Evolutionary conservation across 1,140 invertebrate species (phyloP), one percentile per base, ranked within the genome.

Genomic region (Diprion similis): DNA sequence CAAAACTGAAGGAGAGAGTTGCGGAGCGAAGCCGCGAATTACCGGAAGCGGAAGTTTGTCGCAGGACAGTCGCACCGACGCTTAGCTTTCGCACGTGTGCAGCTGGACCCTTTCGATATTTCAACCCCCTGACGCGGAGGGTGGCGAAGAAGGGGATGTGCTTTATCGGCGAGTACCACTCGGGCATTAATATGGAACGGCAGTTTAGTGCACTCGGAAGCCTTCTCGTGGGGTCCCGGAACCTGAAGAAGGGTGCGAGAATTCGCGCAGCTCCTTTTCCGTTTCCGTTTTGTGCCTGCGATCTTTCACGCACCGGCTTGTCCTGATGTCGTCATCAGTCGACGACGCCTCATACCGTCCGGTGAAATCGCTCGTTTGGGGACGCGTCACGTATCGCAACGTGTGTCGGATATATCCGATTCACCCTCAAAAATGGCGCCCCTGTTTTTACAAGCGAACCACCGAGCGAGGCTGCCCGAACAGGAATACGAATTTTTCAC

Each of bases 231-330:
- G 51, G 51, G 51, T 37, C 24, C 24, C 1, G 51, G 51, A 17
- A 9, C 9, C 9, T 59, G 51, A 59, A 59, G 6, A 17, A 59
- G 51, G 51, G 51, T 59, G 51, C 51, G 11, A 6, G n/a, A 59
- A 59, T 17, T 59, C 51, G 51, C 11, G 11, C 51, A 59, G 11
- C 11, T 59, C 24, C 11, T 59, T 59, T 59, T 59, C 9, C 51
- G 11, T 15, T 59, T 17, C 11, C 24, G 24, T 37, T 37, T 37
- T 37, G 24, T 37, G 24, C 24, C 24, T 51, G 68, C 66, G 75
- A 82, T 82, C 80, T 82, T 82, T 82, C 79, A 81, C 81, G 78
- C 80, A 81, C 80, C 81, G 75, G 81, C 81, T 81, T 78, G 47
- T 46, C 45, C 17, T 18, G 73, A 82, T 78, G 76, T 82, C 79